phyloP scores from a whole-genome alignment of 2,797 vertebrate genomes.

The Lagorchestes hirsutus region DNA sequence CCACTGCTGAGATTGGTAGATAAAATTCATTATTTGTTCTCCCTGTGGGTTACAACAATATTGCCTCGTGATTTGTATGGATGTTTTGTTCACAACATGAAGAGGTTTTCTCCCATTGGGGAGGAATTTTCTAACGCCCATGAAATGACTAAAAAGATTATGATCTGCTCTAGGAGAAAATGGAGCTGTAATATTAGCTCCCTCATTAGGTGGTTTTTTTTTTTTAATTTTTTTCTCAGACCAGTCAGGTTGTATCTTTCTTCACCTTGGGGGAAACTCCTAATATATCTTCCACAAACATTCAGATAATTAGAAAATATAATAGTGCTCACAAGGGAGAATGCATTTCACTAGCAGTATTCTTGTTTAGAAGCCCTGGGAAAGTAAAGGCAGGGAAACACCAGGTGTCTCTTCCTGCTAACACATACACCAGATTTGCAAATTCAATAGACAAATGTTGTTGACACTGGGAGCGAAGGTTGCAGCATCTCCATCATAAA shows the following conservation, averaged over 20 bases:
- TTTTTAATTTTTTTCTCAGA: conserved; percentile 32
- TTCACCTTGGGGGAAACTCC: conserved; percentile 46
- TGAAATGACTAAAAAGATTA: conserved; percentile 38
- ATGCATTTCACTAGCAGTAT: conserved; percentile 13
- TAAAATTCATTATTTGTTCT: conserved; percentile 63
- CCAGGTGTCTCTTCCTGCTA: conserved; percentile 38
- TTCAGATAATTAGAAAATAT: conserved; percentile 46
- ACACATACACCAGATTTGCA: background rate
- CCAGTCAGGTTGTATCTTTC: conserved; percentile 45
- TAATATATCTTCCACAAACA: conserved; percentile 64
- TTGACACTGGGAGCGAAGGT: conserved; percentile 2
- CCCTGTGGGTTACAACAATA: conserved; percentile 4
- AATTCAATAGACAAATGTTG: background rate
- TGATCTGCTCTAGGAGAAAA: conserved; percentile 49
- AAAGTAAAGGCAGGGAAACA: conserved; percentile 48
- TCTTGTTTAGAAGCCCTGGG: conserved; percentile 38
- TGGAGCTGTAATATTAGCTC: background rate
- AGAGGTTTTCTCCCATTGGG: conserved; percentile 24
- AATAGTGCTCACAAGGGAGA: conserved; percentile 64
- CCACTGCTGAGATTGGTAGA: conserved; percentile 47
- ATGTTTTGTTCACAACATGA: conserved; percentile 54
- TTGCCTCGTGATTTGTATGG: conserved; percentile 39
- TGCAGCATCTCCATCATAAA: background rate
- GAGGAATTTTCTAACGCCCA: conserved; percentile 41
- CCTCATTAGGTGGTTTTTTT: conserved; percentile 24